These are phyloP conservation scores for Salvelinus fontinalis DNA, from an alignment of 2,113 vertebrate genomes.

Conservation along the genomic window DNA sequence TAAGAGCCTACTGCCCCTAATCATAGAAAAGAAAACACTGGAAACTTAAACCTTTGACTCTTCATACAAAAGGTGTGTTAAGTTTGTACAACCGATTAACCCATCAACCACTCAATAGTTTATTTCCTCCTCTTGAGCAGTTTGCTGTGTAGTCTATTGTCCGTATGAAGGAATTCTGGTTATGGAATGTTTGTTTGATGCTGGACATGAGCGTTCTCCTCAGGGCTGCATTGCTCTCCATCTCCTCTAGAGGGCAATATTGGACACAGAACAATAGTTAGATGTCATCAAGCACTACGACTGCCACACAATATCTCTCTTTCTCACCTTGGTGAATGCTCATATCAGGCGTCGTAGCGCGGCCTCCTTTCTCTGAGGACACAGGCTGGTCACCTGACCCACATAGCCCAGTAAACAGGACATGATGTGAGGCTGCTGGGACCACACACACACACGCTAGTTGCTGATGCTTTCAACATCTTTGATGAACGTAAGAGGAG, in stretches of 20 bases:
- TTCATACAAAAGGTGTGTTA: no score
- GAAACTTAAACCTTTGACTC: no score
- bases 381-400: conserved; percentile 68
- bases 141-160: conserved; percentile 3
- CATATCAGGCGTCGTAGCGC: conserved; percentile 68
- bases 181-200: conserved; percentile 55
- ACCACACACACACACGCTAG: not conserved
- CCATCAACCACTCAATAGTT: no score
- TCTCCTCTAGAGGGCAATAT: conserved; percentile 63
- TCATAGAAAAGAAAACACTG: no score
- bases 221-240: conserved; percentile 41
- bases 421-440: conserved; percentile 69
- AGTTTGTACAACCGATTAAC: no score
- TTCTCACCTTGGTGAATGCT: conserved; percentile 74
- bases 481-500: no score
- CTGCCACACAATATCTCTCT: conserved; percentile 59
- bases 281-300: not conserved
- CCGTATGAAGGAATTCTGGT: conserved; percentile 22
- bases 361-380: conserved; percentile 70
- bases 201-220: conserved; percentile 57
- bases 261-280: conserved; percentile 1
- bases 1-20: no score
- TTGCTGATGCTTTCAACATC: not conserved
- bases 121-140: not conserved
- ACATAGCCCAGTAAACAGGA: conserved; percentile 75